Conservation (phyloP, 2,888 invertebrate genomes). For the Hirtodrosophila trivittata region DNA sequence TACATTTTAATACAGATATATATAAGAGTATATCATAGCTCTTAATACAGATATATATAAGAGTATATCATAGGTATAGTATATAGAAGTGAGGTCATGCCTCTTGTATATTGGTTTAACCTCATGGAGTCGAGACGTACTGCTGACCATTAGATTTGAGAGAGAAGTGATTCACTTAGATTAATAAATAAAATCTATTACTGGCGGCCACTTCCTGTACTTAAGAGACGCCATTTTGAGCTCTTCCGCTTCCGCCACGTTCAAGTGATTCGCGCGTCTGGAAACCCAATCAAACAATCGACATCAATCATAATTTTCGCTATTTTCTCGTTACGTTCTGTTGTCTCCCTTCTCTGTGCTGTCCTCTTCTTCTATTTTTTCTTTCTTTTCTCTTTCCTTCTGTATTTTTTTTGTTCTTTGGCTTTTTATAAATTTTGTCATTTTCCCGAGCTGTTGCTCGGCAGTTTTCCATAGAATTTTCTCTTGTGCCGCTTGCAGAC, state of each 20-base stretch:
- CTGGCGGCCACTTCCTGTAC: conserved; percentile 56
- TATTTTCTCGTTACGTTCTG: conserved; percentile 73
- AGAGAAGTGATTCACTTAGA: conserved; percentile 23
- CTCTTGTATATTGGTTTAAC: too few species aligned
- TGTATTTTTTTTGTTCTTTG: conserved; percentile 13
- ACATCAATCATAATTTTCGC: conserved; percentile 79
- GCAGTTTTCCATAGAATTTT: conserved; percentile 55
- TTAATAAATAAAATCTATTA: conserved; percentile 17
- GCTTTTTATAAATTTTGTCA: conserved; percentile 45
- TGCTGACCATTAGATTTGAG: too few species aligned
- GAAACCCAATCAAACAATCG: conserved; percentile 77
- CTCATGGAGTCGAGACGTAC: too few species aligned
- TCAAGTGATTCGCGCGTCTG: conserved; percentile 33
- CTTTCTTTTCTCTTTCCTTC: conserved; percentile 7
- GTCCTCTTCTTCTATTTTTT: conserved; percentile 11
- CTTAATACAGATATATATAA: too few species aligned
- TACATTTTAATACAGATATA: too few species aligned
- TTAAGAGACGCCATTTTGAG: conserved; percentile 51
- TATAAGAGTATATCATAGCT: too few species aligned
- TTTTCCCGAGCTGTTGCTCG: conserved; percentile 51
- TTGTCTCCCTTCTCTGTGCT: conserved; percentile 32
- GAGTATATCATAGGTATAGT: too few species aligned
- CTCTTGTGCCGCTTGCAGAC: conserved; percentile 15
- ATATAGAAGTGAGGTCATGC: too few species aligned
- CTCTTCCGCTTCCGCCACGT: neutral